Conservation (phyloP, 2,113 vertebrate genomes). For the Microtus oregoni region DNA sequence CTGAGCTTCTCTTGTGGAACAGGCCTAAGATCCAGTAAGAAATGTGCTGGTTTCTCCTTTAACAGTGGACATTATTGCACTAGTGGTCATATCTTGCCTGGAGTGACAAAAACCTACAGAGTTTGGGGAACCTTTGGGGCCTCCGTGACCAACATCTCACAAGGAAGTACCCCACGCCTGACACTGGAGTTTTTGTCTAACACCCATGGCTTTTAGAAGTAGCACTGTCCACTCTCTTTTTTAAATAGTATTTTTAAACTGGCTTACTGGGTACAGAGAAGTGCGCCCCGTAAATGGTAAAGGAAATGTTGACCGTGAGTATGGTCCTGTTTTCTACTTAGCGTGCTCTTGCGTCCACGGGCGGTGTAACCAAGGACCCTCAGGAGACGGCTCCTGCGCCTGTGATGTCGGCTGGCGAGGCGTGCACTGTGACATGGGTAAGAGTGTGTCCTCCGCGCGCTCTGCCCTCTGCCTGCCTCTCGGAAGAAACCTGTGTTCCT, state of each 20-base stretch:
- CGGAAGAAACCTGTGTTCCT: background rate
- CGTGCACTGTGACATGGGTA: conserved; percentile 89
- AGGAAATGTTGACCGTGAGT: background rate
- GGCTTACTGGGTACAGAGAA: background rate
- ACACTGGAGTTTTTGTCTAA: background rate
- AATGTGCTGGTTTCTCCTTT: background rate
- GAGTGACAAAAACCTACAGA: too few relatives aligned
- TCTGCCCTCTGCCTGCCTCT: background rate
- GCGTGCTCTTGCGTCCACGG: conserved; percentile 91
- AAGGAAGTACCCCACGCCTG: background rate
- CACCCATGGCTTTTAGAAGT: background rate
- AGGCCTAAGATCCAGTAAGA: background rate
- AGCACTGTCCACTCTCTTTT: too few relatives aligned
- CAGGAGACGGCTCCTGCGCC: conserved; percentile 92
- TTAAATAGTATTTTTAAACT: background rate
- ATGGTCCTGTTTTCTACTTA: conserved; percentile 74
- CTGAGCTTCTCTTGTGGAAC: background rate
- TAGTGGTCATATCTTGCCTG: background rate
- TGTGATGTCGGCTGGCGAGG: conserved; percentile 94
- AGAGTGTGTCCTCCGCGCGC: background rate
- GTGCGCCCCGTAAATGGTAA: background rate
- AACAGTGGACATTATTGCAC: background rate
- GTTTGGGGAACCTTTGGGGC: background rate
- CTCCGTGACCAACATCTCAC: background rate
- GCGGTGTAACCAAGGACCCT: conserved; percentile 89